Base-by-base conservation (phyloP, 1,140 invertebrate genomes). In the Danaus plexippus region DNA sequence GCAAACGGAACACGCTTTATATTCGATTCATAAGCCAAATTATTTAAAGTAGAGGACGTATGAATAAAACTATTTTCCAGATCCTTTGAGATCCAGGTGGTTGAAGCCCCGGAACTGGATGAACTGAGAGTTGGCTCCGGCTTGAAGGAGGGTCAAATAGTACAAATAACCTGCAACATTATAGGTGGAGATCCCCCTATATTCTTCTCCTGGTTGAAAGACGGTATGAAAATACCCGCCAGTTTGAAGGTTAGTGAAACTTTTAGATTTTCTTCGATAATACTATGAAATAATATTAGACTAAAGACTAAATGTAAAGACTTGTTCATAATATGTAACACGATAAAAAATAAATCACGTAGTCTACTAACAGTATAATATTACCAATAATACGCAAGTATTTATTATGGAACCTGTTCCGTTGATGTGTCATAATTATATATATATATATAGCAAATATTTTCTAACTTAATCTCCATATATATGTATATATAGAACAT, bases 141-240 rank as follows among this genome's bases (percentile, higher is more conserved):
- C 62, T 81, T 95, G 4, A 92, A 95, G 79, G 94, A 97, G 88
- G 95, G 95, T 9, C 94, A 95, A 71, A 89, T 95, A 52, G 94
- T 95, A 0, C 94, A 96, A 75, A 92, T 97, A 9, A 94, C 95
- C 7, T 98, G 96, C 83, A 94, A 93, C 53, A 93, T 97, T n/a
- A 94, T 93, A 58, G 94, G 94, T 55, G 96, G 96, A 10, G 96
- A 97, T 88, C 91, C 95, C 57, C 96, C 96, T 3, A 94, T 97
- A 53, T 92, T 92, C 74, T 95, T 97, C 67, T 91, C 91, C 7
- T 98, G 96, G 96, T 89, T 93, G 11, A 97, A 97, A 77, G 94
- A 97, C 76, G 94, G 93, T 1, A 88, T 90, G 61, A 90, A 91
- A 10, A 88, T 95, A 42, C 89, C 90, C 9, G 88, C 90, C 40